Percentiles rank a stretch among this genome's conserved stretches.
Conservation (phyloP, 1,140 invertebrate genomes). For the Yoshiicerus persimilis region DNA sequence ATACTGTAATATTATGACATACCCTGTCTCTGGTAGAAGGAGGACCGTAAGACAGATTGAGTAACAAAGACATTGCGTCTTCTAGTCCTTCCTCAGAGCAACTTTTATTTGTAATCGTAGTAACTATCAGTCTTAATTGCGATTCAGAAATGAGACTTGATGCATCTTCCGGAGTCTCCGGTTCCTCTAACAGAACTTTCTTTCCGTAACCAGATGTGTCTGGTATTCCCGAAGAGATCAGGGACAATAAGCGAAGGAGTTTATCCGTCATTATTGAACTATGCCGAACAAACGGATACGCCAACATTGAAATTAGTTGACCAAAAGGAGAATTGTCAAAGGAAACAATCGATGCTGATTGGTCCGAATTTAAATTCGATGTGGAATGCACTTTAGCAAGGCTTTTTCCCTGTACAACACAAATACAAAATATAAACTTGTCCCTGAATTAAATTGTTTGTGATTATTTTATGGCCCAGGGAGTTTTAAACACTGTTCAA, state of each 20-base stretch:
- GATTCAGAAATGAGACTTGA: conserved; percentile 61
- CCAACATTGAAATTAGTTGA: conserved; percentile 75
- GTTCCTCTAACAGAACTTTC: conserved; percentile 41
- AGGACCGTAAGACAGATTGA: conserved; percentile 74
- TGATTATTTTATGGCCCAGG: too few relatives aligned
- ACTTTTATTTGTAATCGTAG: conserved; percentile 77
- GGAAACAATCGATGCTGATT: conserved; percentile 54
- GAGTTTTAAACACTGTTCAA: too few relatives aligned
- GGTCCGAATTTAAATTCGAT: conserved; percentile 56
- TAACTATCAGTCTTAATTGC: conserved; percentile 69
- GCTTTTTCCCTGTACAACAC: conserved; percentile 66
- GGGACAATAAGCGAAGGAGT: conserved; percentile 71
- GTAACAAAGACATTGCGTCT: conserved; percentile 74
- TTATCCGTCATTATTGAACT: conserved; percentile 81
- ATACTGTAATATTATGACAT: too few relatives aligned
- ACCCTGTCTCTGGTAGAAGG: conserved; percentile 64
- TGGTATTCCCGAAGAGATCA: conserved; percentile 76
- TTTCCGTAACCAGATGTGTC: conserved; percentile 57
- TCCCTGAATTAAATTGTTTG: too few relatives aligned
- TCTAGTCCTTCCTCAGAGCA: conserved; percentile 84
- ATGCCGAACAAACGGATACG: conserved; percentile 75
- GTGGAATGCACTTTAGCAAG: conserved; percentile 63
- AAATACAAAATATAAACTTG: too few relatives aligned
- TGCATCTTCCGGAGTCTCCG: conserved; percentile 33
- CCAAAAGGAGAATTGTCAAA: conserved; percentile 78